Percentiles rank a stretch among this genome's conserved stretches.
phyloP scores from a whole-genome alignment of 2,797 vertebrate species.

The Valencia hispanica region DNA sequence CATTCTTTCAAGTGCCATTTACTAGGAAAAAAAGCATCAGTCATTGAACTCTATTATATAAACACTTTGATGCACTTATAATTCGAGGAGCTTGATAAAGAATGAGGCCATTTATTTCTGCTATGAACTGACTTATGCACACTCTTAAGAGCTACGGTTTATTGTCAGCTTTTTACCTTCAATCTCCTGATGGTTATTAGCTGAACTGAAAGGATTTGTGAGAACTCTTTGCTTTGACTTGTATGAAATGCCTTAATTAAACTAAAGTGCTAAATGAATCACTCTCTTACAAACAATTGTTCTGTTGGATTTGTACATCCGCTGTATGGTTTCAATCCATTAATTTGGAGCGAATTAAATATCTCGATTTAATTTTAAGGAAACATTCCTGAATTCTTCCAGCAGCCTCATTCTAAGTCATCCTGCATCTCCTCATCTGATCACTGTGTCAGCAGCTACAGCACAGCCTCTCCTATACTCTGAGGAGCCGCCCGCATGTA shows the following conservation, averaged over 20 bases:
- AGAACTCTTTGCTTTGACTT: not conserved
- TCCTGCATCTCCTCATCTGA: not conserved
- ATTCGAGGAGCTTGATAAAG: not conserved
- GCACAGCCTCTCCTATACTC: not conserved
- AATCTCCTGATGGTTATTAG: not conserved
- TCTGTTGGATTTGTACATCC: not conserved
- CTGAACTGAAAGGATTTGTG: not conserved
- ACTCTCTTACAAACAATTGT: not conserved
- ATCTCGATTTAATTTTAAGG: not conserved
- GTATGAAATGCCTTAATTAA: not conserved
- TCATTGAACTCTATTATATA: not conserved
- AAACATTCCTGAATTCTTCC: not conserved
- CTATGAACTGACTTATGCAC: not conserved
- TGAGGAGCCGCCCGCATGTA: not conserved
- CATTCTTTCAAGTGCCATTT: not conserved
- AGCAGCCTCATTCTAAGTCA: not conserved
- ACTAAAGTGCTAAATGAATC: not conserved
- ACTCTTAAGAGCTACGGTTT: not conserved
- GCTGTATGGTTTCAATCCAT: not conserved
- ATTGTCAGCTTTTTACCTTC: slow-evolving; percentile 1
- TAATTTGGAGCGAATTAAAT: not conserved
- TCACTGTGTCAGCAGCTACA: not conserved
- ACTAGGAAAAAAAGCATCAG: not conserved
- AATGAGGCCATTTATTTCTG: not conserved
- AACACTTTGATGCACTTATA: not conserved